Evolutionary conservation across 2,888 invertebrate genomes (phyloP).

Genomic region (Scaptomyza parva): DNA sequence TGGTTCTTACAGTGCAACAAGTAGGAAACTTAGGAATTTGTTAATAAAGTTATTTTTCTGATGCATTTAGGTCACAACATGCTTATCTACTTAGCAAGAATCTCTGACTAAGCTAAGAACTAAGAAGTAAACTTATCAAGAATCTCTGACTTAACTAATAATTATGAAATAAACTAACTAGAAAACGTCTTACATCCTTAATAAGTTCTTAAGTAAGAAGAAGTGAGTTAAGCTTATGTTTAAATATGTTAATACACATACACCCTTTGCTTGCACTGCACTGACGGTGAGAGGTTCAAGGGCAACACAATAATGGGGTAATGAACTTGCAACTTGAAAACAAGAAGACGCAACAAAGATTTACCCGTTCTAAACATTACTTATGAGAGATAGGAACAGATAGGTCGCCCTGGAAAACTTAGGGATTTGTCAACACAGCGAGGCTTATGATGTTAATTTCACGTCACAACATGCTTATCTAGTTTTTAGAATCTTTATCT

Average conservation of each 20-base stretch:
- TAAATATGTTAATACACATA: conserved; percentile 9
- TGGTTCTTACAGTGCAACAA: neutral
- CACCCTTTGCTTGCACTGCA: neutral
- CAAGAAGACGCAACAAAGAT: conserved; percentile 20
- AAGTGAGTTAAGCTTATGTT: too few relatives aligned
- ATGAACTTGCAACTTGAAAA: conserved; percentile 23
- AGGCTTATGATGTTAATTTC: too few relatives aligned
- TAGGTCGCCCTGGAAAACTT: too few relatives aligned
- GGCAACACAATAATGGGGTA: conserved; percentile 13
- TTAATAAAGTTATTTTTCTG: too few relatives aligned
- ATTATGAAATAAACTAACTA: neutral
- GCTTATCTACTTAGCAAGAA: neutral
- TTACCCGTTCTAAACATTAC: too few relatives aligned
- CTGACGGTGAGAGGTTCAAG: conserved; percentile 29
- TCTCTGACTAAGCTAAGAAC: too few relatives aligned
- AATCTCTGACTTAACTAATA: neutral
- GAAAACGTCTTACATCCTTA: neutral
- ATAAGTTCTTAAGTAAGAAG: too few relatives aligned
- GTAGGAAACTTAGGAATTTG: neutral
- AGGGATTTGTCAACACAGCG: too few relatives aligned
- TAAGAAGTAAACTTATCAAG: neutral
- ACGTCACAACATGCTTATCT: neutral
- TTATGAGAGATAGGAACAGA: too few relatives aligned
- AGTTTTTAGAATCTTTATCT: neutral
- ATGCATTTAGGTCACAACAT: neutral